A percentile compares a stretch with the other conserved stretches of the same genome.
These are phyloP conservation scores for Vulpes ferrilata DNA, from an alignment of 2,113 vertebrate genomes.

Conservation along the genomic window DNA sequence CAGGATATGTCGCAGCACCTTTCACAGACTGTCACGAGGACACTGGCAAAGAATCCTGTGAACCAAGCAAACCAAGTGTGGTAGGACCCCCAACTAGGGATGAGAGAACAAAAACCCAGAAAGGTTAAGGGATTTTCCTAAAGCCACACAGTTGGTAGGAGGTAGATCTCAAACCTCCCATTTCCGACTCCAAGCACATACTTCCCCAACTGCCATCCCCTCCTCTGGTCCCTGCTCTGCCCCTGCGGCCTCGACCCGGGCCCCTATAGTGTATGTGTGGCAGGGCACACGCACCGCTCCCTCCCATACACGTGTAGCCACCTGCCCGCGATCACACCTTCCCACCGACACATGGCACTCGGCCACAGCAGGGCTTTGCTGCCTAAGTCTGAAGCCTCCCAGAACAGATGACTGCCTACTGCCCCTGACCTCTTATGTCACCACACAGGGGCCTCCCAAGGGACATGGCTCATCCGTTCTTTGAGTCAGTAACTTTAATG, in stretches of 20 bases:
- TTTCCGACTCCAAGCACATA: neutral
- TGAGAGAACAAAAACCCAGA: neutral
- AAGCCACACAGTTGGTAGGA: neutral
- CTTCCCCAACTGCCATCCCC: too few relatives aligned
- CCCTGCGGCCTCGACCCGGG: rapidly evolving
- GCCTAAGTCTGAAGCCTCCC: neutral
- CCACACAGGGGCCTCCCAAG: neutral
- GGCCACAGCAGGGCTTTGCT: neutral
- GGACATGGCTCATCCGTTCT: rapidly evolving
- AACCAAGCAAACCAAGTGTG: neutral
- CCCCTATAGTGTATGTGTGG: too few relatives aligned
- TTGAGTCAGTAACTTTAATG: too few relatives aligned
- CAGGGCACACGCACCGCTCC: rapidly evolving
- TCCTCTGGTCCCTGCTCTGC: neutral
- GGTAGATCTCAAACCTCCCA: neutral
- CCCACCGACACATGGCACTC: neutral
- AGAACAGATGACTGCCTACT: neutral
- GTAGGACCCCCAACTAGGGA: neutral
- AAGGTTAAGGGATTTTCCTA: neutral
- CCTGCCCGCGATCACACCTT: neutral
- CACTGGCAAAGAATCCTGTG: neutral
- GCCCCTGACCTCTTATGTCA: neutral
- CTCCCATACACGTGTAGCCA: neutral
- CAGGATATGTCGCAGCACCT: neutral
- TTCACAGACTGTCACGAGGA: neutral